These are phyloP conservation scores for Choristoneura fumiferana DNA, from an alignment of 1,140 invertebrate species.

Conservation along the genomic window DNA sequence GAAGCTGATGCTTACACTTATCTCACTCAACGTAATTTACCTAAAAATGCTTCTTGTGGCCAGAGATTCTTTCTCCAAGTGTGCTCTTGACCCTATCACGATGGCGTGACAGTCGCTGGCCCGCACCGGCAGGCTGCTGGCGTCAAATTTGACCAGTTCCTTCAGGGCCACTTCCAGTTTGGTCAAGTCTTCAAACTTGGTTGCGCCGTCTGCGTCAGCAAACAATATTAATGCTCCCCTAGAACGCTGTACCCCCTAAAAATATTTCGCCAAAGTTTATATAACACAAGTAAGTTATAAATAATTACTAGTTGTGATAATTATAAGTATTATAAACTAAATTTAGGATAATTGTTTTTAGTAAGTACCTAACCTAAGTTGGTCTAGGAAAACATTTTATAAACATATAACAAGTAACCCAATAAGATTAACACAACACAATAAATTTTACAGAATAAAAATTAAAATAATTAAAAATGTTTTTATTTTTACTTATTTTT, in stretches of 20 bases:
- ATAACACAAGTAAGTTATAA: conserved; percentile 30
- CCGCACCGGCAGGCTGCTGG: conserved; percentile 36
- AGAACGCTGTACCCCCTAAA: conserved; percentile 92
- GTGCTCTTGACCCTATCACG: conserved; percentile 94
- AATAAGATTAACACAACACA: too few species aligned
- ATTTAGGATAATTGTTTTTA: not conserved
- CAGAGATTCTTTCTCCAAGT: conserved; percentile 96
- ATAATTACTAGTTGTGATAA: too few species aligned
- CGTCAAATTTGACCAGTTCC: conserved; percentile 76
- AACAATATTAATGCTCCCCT: conserved; percentile 95
- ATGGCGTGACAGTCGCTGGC: conserved; percentile 78
- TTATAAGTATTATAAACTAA: too few species aligned
- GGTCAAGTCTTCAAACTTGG: conserved; percentile 93
- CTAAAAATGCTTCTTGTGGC: conserved; percentile 86
- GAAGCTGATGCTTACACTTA: too few species aligned
- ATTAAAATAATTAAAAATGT: too few species aligned
- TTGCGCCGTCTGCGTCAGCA: conserved; percentile 99
- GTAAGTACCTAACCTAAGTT: too few species aligned
- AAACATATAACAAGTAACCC: too few species aligned
- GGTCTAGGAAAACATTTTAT: too few species aligned
- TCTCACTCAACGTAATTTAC: too few species aligned
- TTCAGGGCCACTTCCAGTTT: conserved; percentile 90
- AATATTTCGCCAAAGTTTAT: conserved; percentile 36
- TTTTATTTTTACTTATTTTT: too few species aligned
- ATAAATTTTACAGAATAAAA: too few species aligned